Evolutionary conservation across 2,888 invertebrate genomes (phyloP).

Genomic region (Stenolophus ochropezus): DNA sequence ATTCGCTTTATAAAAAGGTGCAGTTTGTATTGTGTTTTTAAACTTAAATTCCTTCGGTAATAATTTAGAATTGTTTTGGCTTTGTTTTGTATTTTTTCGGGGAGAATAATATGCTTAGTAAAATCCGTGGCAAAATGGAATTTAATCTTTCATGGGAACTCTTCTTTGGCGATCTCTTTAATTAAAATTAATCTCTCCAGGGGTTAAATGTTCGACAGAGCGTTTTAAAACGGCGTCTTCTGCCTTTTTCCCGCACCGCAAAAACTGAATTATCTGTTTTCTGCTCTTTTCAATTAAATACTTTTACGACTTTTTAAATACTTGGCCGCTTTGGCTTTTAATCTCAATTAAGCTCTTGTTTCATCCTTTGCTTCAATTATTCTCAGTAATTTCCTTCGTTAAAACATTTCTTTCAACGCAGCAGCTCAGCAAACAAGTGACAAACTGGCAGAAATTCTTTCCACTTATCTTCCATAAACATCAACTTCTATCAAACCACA

Average conservation of each 20-base stretch:
- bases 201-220: conserved; percentile 33
- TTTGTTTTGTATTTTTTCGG: conserved; percentile 52
- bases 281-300: conserved; percentile 39
- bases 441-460: neutral
- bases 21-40: conserved; percentile 59
- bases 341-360: conserved; percentile 5
- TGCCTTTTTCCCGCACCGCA: neutral
- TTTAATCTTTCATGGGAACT: conserved; percentile 54
- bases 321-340: conserved; percentile 8
- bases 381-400: neutral
- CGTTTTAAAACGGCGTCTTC: conserved; percentile 7
- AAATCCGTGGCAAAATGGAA: conserved; percentile 53
- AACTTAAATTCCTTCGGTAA: conserved; percentile 59
- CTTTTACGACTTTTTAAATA: conserved; percentile 36
- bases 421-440: neutral
- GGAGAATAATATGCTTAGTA: conserved; percentile 34
- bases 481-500: neutral
- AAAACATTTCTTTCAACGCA: neutral
- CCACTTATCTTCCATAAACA: neutral
- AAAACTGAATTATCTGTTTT: conserved; percentile 27
- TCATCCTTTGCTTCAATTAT: conserved; percentile 3
- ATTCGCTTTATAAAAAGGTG: conserved; percentile 57
- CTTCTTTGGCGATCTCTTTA: conserved; percentile 42
- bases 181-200: conserved; percentile 39
- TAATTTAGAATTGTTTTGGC: conserved; percentile 58